phyloP scores from a whole-genome alignment of 2,888 invertebrate genomes.

The Galerucella pusilla region DNA sequence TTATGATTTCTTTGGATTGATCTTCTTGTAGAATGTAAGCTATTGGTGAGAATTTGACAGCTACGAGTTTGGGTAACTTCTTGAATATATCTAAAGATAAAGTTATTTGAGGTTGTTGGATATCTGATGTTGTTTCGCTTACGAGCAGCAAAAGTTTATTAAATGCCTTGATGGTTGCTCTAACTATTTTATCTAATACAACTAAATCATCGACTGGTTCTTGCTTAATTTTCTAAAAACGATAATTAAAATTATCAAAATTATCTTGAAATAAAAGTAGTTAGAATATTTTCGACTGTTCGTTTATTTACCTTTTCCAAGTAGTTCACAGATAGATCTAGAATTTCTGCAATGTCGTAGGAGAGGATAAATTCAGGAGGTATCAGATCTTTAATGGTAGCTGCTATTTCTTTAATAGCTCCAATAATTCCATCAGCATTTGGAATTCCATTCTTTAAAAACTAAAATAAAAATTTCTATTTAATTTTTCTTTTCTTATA shows the following conservation, averaged over 20 bases:
- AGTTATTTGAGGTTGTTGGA: constrained; percentile 28
- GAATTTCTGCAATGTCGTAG: constrained; percentile 71
- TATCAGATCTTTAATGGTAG: constrained; percentile 69
- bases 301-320: constrained; percentile 69
- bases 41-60: constrained; percentile 71
- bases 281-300: background rate
- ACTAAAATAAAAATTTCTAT: constrained; percentile 39
- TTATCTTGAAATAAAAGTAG: background rate
- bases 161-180: constrained; percentile 62
- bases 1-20: constrained; percentile 62
- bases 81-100: constrained; percentile 56
- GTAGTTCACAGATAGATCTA: constrained; percentile 72
- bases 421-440: constrained; percentile 70
- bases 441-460: constrained; percentile 56
- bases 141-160: constrained; percentile 58
- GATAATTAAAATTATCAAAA: constrained; percentile 16
- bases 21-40: constrained; percentile 72
- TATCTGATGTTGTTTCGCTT: constrained; percentile 34
- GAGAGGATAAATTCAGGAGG: constrained; percentile 66
- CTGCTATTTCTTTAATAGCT: constrained; percentile 69
- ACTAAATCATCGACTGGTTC: constrained; percentile 73
- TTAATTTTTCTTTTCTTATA: no score
- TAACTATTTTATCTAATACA: constrained; percentile 72
- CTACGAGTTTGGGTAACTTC: constrained; percentile 69
- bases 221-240: constrained; percentile 68